Base-by-base conservation (phyloP, 2,113 vertebrate genomes). In the Oryctolagus cuniculus region DNA sequence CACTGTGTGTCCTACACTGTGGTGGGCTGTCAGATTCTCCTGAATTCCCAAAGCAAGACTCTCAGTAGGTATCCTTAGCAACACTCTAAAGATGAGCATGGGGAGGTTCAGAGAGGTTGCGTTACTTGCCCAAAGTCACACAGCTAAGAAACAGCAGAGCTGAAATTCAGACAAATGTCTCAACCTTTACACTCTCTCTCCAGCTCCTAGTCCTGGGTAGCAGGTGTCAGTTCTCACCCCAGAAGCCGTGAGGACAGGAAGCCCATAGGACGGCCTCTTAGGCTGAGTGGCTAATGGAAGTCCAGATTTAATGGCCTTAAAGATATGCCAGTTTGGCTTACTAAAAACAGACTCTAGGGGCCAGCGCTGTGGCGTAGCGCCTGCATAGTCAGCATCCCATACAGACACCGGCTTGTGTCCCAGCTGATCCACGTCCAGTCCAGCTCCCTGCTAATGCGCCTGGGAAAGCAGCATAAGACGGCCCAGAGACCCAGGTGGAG, bases 221-320 rank as follows among this genome's bases (percentile, higher is more conserved):
- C 12, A 81, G 67, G 38, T 44, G 44, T 44, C 44, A 6, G 44
- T 44, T 44, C 44, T 44, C 44, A 44, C 53, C 64, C 5, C 9
- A 38, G 53, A 72, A 34, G 27, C 38, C 78, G 34, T 19, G 36
- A 87, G 13, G 53, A 64, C 19, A 49, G 10, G 72, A 72, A 84
- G n/a, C 24, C 12, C 55, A 19, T 16, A 29, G 34, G 66, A 61
- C 36, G 11, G 21, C 51, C 10, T 21, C 16, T 31, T 29, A 36
- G 73, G 83, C 31, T 7, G 25, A n/a, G 69, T 11, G 25, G 85
- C 80, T 87, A 94, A 94, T 81, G 83, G 53, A 55, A 72, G 38
- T 27, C 58, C 49, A 73, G 88, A 69, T 36, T 75, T 44, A 64
- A 86, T 66, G 51, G 94, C 84, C 19, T n/a, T 55, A 87, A 88